Conservation (phyloP, 2,797 vertebrate genomes). For the Dipus sagitta region DNA sequence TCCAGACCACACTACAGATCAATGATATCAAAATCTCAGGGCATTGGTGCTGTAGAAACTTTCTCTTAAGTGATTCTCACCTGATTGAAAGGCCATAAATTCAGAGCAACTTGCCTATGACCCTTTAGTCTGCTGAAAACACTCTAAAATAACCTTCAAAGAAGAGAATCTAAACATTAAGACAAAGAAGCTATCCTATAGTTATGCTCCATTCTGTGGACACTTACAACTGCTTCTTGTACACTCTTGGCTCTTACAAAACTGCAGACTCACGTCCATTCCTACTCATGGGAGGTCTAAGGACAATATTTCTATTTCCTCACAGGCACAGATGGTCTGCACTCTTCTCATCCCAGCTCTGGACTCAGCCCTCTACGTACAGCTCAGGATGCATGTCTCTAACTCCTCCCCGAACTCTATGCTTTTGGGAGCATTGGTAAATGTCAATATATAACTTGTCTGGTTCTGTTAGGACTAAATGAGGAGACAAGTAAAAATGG, state of each 20-base stretch:
- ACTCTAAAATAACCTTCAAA: neutral
- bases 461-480: neutral
- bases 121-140: conserved; percentile 5
- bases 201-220: neutral
- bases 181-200: neutral
- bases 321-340: neutral
- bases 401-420: neutral
- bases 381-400: neutral
- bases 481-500: neutral
- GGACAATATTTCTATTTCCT: neutral
- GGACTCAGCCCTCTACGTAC: neutral
- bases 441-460: neutral
- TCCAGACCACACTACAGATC: neutral
- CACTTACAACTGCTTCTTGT: neutral
- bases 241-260: neutral
- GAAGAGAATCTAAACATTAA: conserved; percentile 32
- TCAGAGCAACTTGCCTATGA: neutral
- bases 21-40: neutral
- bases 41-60: neutral
- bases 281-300: neutral
- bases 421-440: neutral
- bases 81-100: neutral
- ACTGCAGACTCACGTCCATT: neutral
- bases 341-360: neutral
- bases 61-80: neutral